Conservation (phyloP, 2,113 vertebrate genomes). For the Menidia beryllina region DNA sequence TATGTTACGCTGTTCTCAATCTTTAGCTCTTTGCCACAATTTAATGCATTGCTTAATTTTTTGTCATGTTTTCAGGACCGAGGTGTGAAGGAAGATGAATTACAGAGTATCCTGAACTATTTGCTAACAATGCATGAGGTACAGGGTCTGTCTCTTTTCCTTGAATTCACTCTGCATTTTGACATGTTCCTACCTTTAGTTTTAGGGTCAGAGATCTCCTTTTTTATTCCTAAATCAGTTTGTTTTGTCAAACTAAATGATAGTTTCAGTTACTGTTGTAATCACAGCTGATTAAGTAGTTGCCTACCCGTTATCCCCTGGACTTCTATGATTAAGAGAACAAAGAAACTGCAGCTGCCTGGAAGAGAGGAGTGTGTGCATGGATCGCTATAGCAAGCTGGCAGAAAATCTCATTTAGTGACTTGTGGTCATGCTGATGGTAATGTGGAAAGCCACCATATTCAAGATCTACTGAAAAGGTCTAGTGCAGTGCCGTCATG, state of each 20-base stretch:
- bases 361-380: too few species aligned
- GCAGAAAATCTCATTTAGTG: too few species aligned
- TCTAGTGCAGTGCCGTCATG: neutral
- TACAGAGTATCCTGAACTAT: constrained; percentile 97
- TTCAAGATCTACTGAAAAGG: neutral
- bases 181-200: constrained; percentile 16
- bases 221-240: constrained; percentile 1
- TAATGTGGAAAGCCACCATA: neutral
- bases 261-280: constrained; percentile 7
- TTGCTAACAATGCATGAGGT: constrained; percentile 97
- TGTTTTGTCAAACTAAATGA: constrained; percentile 9
- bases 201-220: constrained; percentile 30
- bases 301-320: neutral
- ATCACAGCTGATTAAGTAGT: constrained; percentile 8
- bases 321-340: too few species aligned
- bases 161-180: constrained; percentile 1
- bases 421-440: neutral
- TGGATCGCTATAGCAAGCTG: too few species aligned
- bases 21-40: neutral
- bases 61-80: constrained; percentile 84
- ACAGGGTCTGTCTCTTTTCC: constrained; percentile 30
- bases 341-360: too few species aligned
- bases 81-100: constrained; percentile 98
- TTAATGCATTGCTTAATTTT: neutral
- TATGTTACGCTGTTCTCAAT: neutral